Base-by-base conservation (phyloP, 2,797 vertebrate species). In the Paedocypris micromegethes region DNA sequence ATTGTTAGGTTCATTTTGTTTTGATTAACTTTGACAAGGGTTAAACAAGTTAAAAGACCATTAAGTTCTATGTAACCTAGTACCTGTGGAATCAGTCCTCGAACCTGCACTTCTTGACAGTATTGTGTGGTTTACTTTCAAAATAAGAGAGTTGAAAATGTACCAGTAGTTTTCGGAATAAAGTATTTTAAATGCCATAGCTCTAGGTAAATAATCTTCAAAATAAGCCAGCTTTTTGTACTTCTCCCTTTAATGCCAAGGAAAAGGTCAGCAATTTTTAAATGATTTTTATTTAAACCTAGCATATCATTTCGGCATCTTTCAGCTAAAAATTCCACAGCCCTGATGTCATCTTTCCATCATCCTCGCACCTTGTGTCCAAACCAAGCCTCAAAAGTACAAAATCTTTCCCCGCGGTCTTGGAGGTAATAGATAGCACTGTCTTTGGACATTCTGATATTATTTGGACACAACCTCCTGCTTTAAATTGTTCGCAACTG, bases 351-450 rank as follows among this genome's bases (percentile, higher is more conserved):
- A 61, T 37, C 68, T 44, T 51, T 70, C 54, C 47, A 70, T 23
- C 47, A 51, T 56, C 52, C 50, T 42, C 5, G 9, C 9, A 42
- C 37, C 40, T 9, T 39, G 47, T 64, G 23, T 70, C 53, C 60
- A 64, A 64, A 50, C 53, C 46, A 57, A 63, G 52, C 3, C 46
- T 60, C 41, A 44, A 51, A 57, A 70, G 8, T 64, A 64, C 56
- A 42, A 70, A 60, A 57, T 58, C 41, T 47, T 49, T 52, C 2
- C 41, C 52, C 60, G 58, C 60, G 58, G 54, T 52, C 23, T 51
- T 58, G 68, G 41, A 64, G 68, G 54, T 70, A 70, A 70, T 70
- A 54, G 64, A 70, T 64, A 42, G 60, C 3, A 6, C 60, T 45
- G 60, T 57, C 68, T 58, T 23, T 43, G 47, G 68, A 63, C 47